These are phyloP conservation scores for Colistium nudipinnis DNA, from an alignment of 2,113 vertebrate species.

Conservation along the genomic window DNA sequence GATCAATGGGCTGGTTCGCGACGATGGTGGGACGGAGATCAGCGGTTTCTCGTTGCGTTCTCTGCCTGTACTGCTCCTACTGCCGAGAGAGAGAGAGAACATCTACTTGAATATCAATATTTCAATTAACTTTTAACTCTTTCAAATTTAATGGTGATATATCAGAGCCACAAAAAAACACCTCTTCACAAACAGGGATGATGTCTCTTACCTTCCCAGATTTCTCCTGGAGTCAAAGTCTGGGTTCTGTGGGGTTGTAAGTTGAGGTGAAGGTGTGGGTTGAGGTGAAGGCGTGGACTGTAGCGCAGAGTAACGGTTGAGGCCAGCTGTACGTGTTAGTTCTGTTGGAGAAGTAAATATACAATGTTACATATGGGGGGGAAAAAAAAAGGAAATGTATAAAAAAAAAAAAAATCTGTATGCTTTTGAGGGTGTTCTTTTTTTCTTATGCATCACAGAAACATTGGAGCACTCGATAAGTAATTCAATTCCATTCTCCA, in stretches of 20 bases:
- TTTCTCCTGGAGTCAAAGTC: conserved; percentile 90
- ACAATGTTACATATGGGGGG: neutral
- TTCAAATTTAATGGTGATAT: neutral
- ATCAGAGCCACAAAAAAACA: too few species aligned
- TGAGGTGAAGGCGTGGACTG: conserved; percentile 82
- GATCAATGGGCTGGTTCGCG: conserved; percentile 81
- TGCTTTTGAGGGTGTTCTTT: too few species aligned
- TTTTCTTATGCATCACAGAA: too few species aligned
- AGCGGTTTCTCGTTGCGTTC: conserved; percentile 91
- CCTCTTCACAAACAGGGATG: neutral
- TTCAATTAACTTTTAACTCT: neutral
- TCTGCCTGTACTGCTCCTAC: conserved; percentile 84
- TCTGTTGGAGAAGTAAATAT: conserved; percentile 82
- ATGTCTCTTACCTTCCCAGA: conserved; percentile 85
- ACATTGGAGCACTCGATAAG: too few species aligned
- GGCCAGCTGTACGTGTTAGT: conserved; percentile 86
- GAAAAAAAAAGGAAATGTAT: rapidly evolving
- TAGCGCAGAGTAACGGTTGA: conserved; percentile 95
- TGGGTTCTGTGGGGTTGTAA: conserved; percentile 80
- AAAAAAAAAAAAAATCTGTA: too few species aligned
- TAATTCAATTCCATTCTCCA: too few species aligned
- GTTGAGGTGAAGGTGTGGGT: conserved; percentile 80
- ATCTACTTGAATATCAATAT: neutral
- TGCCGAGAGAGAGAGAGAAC: conserved; percentile 4
- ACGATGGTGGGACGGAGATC: conserved; percentile 68